Evolutionary conservation across 2,113 vertebrate genomes (phyloP), one percentile per base, ranked within the genome.

Genomic region (Myotis davidii): DNA sequence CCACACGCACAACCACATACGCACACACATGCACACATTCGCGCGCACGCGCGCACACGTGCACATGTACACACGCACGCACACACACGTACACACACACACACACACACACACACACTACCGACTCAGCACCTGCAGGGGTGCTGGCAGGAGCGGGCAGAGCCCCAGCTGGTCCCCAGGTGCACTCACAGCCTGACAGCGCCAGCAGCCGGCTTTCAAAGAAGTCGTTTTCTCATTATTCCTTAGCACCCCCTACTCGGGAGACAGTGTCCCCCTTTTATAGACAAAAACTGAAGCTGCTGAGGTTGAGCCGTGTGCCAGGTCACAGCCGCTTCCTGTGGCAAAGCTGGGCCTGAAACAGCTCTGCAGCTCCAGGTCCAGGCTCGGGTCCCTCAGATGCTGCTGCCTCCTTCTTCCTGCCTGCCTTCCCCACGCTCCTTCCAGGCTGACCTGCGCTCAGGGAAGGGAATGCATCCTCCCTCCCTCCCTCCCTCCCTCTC

Each of bases 201-300:
- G 0, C 23, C 73, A 61, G 78, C 65, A 13, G 29, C 32, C 6
- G 3, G 9, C 78, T 87, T 56, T n/a, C 95, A 11, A 2, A 37
- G 16, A 79, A 90, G 65, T 48, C 37, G 2, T 11, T 54, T 52
- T 52, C 48, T 42, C 86, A 18, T 20, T n/a, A 6, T 25, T 32
- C 48, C 94, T 23, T 23, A 14, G 82, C 69, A 61, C 14, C 9
- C 7, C 72, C 54, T 11, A 5, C 11, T 0, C 14, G 45, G 54
- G 29, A 67, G 65, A n/a, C 25, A 2, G 0, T 4, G 20, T 23
- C 27, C 20, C 18, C 45, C 10, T 0, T 6, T 18, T 42, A 42
- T 32, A 65, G 17, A 56, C 2, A 0, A 69, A 12, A 20, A 67
- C 16, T 11, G 11, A 45, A 13, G 56, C 14, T 61, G 56, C n/a